Evolutionary conservation across 2,888 invertebrate species (phyloP).

Genomic region (Furcula furcula): DNA sequence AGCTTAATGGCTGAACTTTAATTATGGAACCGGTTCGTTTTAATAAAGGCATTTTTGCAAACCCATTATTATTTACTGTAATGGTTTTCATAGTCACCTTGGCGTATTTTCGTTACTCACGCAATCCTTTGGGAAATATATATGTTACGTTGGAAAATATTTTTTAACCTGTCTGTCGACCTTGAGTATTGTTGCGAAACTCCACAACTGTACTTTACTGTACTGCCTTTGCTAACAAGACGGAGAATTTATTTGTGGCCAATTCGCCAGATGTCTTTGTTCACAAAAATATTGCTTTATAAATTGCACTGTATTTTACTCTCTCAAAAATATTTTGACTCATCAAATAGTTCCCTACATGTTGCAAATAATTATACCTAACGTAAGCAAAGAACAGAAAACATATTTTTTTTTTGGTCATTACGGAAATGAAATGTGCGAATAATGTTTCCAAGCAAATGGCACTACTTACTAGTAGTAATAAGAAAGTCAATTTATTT

Average conservation of each 20-base stretch:
- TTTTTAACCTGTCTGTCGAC: background rate
- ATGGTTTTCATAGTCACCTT: constrained; percentile 1
- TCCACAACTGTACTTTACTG: background rate
- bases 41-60: constrained; percentile 1
- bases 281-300: no score
- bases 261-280: no score
- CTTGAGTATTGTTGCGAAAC: constrained; percentile 1
- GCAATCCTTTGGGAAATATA: background rate
- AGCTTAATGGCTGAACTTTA: background rate
- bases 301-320: no score
- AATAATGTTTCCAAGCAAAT: constrained; percentile 9
- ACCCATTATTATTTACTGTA: background rate
- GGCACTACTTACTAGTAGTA: no score
- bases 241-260: no score
- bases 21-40: background rate
- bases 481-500: no score
- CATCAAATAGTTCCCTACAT: no score
- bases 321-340: no score
- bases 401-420: no score
- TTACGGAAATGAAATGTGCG: no score
- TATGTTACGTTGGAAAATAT: background rate
- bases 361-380: no score
- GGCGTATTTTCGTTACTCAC: background rate
- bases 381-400: background rate
- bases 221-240: background rate